phyloP scores from a whole-genome alignment of 2,113 vertebrate genomes.

The Polyodon spathula region DNA sequence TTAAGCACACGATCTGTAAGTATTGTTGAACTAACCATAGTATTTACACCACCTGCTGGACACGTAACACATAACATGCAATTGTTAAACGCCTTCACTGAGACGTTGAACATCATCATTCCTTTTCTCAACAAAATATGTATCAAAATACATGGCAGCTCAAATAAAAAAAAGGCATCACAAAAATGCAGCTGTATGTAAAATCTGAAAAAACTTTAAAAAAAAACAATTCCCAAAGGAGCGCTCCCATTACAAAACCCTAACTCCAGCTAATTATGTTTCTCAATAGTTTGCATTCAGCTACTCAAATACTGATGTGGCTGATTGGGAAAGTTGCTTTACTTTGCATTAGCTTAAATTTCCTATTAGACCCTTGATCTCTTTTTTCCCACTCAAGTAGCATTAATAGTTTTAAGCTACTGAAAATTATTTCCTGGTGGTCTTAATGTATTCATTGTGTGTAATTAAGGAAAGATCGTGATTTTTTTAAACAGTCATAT shows the following conservation, averaged over 20 bases:
- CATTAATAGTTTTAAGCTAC: constrained; percentile 11
- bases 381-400: background rate
- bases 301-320: background rate
- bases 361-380: constrained; percentile 11
- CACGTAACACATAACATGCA: too few relatives aligned
- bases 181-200: too few relatives aligned
- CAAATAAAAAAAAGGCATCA: too few relatives aligned
- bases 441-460: constrained; percentile 5
- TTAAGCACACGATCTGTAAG: too few relatives aligned
- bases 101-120: too few relatives aligned
- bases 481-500: background rate
- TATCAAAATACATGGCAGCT: too few relatives aligned
- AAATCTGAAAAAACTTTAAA: too few relatives aligned
- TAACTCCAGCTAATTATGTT: background rate
- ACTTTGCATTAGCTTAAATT: constrained; percentile 4
- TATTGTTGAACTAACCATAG: too few relatives aligned
- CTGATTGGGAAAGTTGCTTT: background rate
- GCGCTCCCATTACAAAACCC: background rate
- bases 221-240: constrained; percentile 1
- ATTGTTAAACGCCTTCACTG: too few relatives aligned
- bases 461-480: constrained; percentile 6
- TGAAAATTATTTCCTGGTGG: background rate
- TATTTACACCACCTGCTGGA: too few relatives aligned
- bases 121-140: too few relatives aligned
- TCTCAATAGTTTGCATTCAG: background rate